phyloP scores from a whole-genome alignment of 2,888 invertebrate species.

The Lordiphosa fenestrarum region DNA sequence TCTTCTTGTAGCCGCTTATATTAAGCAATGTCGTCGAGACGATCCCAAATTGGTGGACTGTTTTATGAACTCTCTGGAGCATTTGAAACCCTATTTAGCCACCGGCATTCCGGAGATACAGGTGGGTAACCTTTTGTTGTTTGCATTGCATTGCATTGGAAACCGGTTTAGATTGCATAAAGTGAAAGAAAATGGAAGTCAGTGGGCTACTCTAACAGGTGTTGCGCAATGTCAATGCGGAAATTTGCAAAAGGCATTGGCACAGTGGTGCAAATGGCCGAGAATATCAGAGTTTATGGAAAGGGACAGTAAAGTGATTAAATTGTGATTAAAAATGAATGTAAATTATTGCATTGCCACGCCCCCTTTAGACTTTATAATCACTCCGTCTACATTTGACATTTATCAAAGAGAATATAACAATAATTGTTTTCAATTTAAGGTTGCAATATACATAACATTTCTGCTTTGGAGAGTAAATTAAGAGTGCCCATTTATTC shows the following conservation, averaged over 20 bases:
- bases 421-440: no score
- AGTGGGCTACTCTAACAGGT: slow-evolving; percentile 35
- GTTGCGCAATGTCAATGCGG: slow-evolving; percentile 47
- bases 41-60: slow-evolving; percentile 84
- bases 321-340: no score
- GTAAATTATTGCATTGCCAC: no score
- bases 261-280: slow-evolving; percentile 18
- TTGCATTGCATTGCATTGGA: slow-evolving; percentile 8
- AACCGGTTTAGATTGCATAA: slow-evolving; percentile 33
- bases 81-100: slow-evolving; percentile 83
- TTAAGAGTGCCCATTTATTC: no score
- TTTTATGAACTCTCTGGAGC: slow-evolving; percentile 82
- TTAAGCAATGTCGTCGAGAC: slow-evolving; percentile 85
- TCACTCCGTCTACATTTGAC: no score
- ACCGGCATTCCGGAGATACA: slow-evolving; percentile 85
- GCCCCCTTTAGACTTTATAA: no score
- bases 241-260: slow-evolving; percentile 16
- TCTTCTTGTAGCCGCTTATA: slow-evolving; percentile 79
- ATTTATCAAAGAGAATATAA: no score
- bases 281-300: neutral
- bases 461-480: no score
- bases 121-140: slow-evolving; percentile 58
- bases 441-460: no score
- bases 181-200: slow-evolving; percentile 24
- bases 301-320: no score